Conservation (phyloP, 2,888 invertebrate species). For the Diachrysia chrysitis region DNA sequence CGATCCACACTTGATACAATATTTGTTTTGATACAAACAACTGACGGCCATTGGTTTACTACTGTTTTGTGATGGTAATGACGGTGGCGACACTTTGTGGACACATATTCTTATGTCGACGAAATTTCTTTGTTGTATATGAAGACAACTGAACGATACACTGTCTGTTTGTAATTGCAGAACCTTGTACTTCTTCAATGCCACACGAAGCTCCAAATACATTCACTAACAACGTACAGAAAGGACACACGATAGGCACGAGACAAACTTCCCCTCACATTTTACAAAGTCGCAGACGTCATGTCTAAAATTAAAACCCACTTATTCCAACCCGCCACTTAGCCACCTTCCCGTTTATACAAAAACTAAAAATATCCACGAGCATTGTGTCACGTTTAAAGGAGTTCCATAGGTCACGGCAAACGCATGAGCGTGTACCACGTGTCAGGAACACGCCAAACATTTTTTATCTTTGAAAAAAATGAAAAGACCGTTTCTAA, state of each 20-base stretch:
- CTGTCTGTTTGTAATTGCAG: conserved; percentile 19
- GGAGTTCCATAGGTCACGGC: conserved; percentile 88
- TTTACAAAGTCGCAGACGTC: conserved; percentile 80
- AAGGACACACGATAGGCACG: conserved; percentile 85
- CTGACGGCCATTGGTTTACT: conserved; percentile 83
- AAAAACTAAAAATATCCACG: conserved; percentile 88
- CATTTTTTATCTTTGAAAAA: conserved; percentile 88
- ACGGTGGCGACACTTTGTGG: conserved; percentile 75
- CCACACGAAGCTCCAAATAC: conserved; percentile 65
- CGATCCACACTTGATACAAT: conserved; percentile 84
- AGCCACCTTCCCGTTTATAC: conserved; percentile 86
- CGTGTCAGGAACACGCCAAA: conserved; percentile 89
- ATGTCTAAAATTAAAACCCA: conserved; percentile 88
- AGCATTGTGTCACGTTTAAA: conserved; percentile 87
- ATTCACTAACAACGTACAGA: conserved; percentile 65
- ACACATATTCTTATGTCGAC: conserved; percentile 71
- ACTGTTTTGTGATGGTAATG: conserved; percentile 86
- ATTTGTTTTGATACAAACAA: conserved; percentile 87
- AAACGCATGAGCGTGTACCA: conserved; percentile 82
- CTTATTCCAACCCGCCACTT: conserved; percentile 88
- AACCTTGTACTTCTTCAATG: conserved; percentile 22
- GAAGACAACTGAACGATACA: conserved; percentile 34
- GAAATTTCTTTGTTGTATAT: conserved; percentile 64
- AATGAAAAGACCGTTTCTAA: conserved; percentile 86
- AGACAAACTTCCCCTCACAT: conserved; percentile 86